Base-by-base conservation (phyloP, 2,888 invertebrate genomes). In the Rhagonycha lutea region DNA sequence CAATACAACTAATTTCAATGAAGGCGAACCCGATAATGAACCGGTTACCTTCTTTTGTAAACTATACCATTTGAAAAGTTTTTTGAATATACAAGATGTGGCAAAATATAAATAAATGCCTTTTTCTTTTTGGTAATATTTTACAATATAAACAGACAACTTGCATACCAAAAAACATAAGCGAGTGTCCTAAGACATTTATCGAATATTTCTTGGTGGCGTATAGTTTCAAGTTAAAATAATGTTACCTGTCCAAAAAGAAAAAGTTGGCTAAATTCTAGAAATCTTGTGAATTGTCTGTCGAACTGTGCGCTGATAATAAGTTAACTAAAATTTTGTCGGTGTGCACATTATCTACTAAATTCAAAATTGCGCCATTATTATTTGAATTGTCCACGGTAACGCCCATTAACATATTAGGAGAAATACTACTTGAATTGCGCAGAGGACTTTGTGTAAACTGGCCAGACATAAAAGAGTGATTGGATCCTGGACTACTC, bases 401-500 rank as follows among this genome's bases (percentile, higher is more conserved):
- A 62, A 84, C 82, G 76, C 82, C 82, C 77, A 84, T 77, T 69
- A 84, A 70, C 80, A 84, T 81, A 79, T 84, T 83, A 7, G 86
- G 85, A 5, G 85, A 85, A 47, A 86, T 78, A 77, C 82, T 83
- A 63, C 80, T 81, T n/a, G 83, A 79, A n/a, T 82, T 81, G 29
- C 83, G 81, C 26, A 85, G 74, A 10, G 86, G 85, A 79, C 85
- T 86, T 70, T 84, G 85, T 7, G 82, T 81, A 70, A 84, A 79
- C n/a, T 81, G 81, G 4, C 83, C 86, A 10, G 87, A 86, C 75
- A 88, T 83, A 73, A 88, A 84, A 4, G 87, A 87, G 83, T 88
- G 86, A 74, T 87, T 88, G 14, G 87, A 86, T 73, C 84, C 86
- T 2, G 86, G 86, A 79, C 87, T 87, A 80, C 86, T 86, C 80